A percentile compares a stretch with the other conserved stretches of the same genome.
These are phyloP conservation scores for Lathronympha strigana DNA, from an alignment of 2,888 invertebrate genomes.

Conservation along the genomic window DNA sequence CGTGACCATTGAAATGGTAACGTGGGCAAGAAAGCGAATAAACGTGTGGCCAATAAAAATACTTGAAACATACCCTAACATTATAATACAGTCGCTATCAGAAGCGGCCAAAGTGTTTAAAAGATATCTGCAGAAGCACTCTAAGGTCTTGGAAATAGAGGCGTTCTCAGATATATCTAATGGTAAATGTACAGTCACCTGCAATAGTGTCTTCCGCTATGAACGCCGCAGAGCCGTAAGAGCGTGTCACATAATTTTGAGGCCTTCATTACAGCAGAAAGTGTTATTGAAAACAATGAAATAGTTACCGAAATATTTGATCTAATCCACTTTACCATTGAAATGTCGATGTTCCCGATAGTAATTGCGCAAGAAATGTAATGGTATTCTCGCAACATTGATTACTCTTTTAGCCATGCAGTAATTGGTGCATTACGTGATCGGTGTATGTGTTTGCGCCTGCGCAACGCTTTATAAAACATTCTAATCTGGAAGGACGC, in stretches of 20 bases:
- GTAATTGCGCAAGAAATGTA: conserved; percentile 44
- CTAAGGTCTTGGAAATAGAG: too few species aligned
- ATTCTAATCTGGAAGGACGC: conserved; percentile 9
- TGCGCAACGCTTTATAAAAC: conserved; percentile 44
- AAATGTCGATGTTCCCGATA: conserved; percentile 39
- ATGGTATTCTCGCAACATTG: conserved; percentile 46
- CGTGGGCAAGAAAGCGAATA: conserved; percentile 21
- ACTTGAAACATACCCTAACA: too few species aligned
- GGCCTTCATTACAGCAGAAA: too few species aligned
- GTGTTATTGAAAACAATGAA: conserved; percentile 30
- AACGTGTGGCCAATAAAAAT: conserved; percentile 15
- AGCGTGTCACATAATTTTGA: too few species aligned
- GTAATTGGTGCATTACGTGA: conserved; percentile 73
- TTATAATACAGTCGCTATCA: too few species aligned
- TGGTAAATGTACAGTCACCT: too few species aligned
- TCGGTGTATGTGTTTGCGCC: conserved; percentile 56
- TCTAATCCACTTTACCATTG: conserved; percentile 33
- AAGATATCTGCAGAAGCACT: too few species aligned
- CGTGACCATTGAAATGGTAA: conserved; percentile 31
- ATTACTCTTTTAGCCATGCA: conserved; percentile 50
- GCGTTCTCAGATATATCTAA: too few species aligned
- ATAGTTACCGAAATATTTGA: conserved; percentile 20
- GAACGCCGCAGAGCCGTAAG: too few species aligned
- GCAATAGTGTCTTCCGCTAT: too few species aligned
- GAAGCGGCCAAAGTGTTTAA: too few species aligned